These are phyloP conservation scores for Campoplex capitator DNA, from an alignment of 2,888 invertebrate species.

Conservation along the genomic window DNA sequence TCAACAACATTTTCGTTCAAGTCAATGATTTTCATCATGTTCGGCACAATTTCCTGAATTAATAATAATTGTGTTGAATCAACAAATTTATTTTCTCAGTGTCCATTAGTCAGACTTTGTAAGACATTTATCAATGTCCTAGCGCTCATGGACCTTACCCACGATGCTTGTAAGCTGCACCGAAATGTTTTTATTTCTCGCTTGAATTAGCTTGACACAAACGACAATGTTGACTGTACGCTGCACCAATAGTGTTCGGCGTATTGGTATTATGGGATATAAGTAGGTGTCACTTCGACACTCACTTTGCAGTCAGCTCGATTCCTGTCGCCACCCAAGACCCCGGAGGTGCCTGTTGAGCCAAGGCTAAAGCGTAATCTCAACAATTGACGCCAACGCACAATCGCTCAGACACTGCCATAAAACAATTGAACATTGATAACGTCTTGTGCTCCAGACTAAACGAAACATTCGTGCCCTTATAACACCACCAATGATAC, in stretches of 20 bases:
- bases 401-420: conserved; percentile 44
- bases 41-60: no score
- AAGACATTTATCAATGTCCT: neutral
- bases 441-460: conserved; percentile 14
- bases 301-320: conserved; percentile 53
- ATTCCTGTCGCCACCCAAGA: conserved; percentile 49
- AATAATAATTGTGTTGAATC: no score
- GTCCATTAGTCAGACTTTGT: neutral
- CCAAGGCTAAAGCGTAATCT: conserved; percentile 65
- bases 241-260: neutral
- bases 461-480: conserved; percentile 38
- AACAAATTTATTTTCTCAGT: no score
- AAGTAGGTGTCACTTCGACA: conserved; percentile 52
- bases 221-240: conserved; percentile 2
- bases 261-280: conserved; percentile 8
- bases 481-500: neutral
- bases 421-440: conserved; percentile 58
- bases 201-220: neutral
- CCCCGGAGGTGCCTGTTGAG: conserved; percentile 54
- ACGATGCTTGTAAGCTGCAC: conserved; percentile 21
- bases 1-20: no score
- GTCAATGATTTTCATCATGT: no score
- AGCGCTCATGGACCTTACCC: conserved; percentile 1
- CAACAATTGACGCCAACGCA: conserved; percentile 67
- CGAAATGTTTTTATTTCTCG: conserved; percentile 14